Evolutionary conservation across 2,113 vertebrate genomes (phyloP).

Genomic region (Taurulus bubalis): DNA sequence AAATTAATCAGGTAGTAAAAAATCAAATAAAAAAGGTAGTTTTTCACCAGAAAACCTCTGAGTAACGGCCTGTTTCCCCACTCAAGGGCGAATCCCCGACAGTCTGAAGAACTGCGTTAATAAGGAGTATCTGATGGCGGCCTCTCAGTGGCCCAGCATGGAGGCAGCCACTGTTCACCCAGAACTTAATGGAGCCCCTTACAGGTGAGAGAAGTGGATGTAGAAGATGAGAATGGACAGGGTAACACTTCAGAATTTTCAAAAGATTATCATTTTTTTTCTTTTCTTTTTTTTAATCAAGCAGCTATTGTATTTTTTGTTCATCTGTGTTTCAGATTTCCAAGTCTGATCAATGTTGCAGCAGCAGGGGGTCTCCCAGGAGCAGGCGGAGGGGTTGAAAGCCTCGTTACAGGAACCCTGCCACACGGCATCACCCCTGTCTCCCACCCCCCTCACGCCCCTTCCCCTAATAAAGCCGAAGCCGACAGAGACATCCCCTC

Average conservation of each 20-base stretch:
- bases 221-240: neutral
- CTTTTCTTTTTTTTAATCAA: neutral
- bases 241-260: neutral
- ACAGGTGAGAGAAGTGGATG: constrained; percentile 83
- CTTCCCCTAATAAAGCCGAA: constrained; percentile 91
- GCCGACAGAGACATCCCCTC: constrained; percentile 95
- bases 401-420: constrained; percentile 87
- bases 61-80: neutral
- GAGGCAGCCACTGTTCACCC: constrained; percentile 90
- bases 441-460: constrained; percentile 88
- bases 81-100: constrained; percentile 91
- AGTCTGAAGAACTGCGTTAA: constrained; percentile 95
- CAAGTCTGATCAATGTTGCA: constrained; percentile 89
- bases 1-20: neutral
- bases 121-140: constrained; percentile 94
- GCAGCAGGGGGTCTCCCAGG: constrained; percentile 87
- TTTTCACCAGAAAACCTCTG: neutral
- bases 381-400: constrained; percentile 86
- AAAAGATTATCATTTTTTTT: neutral
- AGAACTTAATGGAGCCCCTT: constrained; percentile 90
- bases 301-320: neutral
- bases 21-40: neutral
- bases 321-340: constrained; percentile 84
- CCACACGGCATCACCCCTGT: constrained; percentile 88
- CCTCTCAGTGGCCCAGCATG: constrained; percentile 92